phyloP scores from a whole-genome alignment of 2,113 vertebrate genomes.

The Scomber colias region DNA sequence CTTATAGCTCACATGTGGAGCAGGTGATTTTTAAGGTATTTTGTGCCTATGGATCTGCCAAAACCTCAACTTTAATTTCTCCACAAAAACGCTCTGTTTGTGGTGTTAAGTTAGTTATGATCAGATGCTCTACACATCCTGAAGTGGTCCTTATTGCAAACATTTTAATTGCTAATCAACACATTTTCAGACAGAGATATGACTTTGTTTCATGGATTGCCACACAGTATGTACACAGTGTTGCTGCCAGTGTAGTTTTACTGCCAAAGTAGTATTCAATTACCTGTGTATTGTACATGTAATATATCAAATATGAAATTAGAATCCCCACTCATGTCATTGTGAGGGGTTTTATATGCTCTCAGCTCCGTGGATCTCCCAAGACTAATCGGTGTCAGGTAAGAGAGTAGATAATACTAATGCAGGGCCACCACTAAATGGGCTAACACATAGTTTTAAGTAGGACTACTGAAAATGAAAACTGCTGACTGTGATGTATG shows the following conservation, averaged over 20 bases:
- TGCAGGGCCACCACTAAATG: background rate
- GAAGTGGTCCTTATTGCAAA: background rate
- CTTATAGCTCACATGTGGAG: slow-evolving; percentile 21
- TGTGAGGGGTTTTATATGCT: background rate
- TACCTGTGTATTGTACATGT: background rate
- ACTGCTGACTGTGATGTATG: background rate
- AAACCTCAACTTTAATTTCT: slow-evolving; percentile 15
- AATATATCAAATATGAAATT: background rate
- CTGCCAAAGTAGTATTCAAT: background rate
- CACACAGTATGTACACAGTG: background rate
- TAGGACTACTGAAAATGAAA: background rate
- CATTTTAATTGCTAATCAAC: background rate
- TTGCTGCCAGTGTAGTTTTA: slow-evolving; percentile 2
- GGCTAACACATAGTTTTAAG: background rate
- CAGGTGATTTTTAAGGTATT: slow-evolving; percentile 8
- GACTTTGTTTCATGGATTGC: background rate
- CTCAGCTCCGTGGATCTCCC: background rate
- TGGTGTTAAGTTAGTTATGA: background rate
- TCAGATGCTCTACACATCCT: background rate
- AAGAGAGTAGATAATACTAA: background rate
- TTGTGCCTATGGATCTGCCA: background rate
- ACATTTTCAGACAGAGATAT: background rate
- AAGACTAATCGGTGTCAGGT: slow-evolving; percentile 6
- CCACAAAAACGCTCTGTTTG: background rate
- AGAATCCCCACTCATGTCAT: background rate